Percentiles rank a stretch among this genome's conserved stretches.
Evolutionary conservation across 2,113 vertebrate species (phyloP).

Genomic region (Ictidomys tridecemlineatus): DNA sequence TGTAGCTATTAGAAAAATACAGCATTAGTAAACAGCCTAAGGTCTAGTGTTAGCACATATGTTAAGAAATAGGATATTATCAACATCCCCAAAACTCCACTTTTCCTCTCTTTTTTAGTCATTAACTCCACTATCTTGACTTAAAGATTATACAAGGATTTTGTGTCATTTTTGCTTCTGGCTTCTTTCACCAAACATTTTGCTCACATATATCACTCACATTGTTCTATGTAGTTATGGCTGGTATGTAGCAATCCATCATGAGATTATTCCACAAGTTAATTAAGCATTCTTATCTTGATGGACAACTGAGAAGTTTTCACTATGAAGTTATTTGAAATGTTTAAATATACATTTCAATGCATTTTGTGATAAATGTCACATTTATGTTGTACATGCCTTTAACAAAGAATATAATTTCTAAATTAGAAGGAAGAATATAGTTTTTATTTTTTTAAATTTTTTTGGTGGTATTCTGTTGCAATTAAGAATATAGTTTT

Average conservation of each 20-base stretch:
- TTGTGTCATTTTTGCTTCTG: background rate
- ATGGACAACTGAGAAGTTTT: background rate
- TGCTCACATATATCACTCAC: background rate
- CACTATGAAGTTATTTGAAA: background rate
- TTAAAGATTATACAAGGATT: background rate
- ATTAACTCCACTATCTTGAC: background rate
- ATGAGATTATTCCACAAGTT: background rate
- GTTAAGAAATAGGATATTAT: background rate
- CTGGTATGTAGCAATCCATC: background rate
- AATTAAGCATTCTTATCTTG: background rate
- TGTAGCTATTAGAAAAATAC: background rate
- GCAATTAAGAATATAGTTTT: background rate
- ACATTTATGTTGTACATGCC: background rate
- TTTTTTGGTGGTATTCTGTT: no score
- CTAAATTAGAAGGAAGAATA: background rate
- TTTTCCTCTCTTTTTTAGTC: background rate
- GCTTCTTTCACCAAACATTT: background rate
- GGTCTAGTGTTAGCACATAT: background rate
- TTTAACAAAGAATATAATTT: background rate
- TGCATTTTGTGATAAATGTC: background rate
- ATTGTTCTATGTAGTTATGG: background rate
- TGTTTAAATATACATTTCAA: background rate
- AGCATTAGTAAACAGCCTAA: background rate
- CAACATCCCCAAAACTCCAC: no score
- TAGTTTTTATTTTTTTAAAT: background rate